These are phyloP conservation scores for Gortyna flavago DNA, from an alignment of 2,888 invertebrate genomes.

Conservation along the genomic window DNA sequence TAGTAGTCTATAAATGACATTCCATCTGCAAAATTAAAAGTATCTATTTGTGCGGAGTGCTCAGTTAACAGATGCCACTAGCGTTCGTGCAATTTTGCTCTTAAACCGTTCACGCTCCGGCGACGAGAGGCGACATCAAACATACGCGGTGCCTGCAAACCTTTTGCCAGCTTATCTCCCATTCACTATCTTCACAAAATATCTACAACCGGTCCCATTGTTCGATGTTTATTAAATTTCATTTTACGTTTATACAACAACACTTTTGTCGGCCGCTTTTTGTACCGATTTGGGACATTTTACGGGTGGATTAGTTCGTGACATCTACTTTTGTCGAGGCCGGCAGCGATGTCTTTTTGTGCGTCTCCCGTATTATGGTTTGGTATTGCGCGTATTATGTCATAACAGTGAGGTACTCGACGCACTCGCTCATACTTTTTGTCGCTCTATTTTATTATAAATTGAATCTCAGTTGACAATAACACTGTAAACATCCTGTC, in stretches of 20 bases:
- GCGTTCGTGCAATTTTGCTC: conserved; percentile 87
- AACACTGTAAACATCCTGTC: conserved; percentile 86
- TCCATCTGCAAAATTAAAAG: conserved; percentile 89
- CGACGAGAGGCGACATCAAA: conserved; percentile 90
- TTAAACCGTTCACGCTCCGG: conserved; percentile 87
- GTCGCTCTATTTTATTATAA: conserved; percentile 83
- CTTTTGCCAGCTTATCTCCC: conserved; percentile 89
- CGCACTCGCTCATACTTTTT: conserved; percentile 80
- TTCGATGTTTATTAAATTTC: conserved; percentile 90
- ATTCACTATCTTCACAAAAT: conserved; percentile 87
- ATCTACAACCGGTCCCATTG: conserved; percentile 86
- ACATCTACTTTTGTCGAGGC: conserved; percentile 83
- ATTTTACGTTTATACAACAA: conserved; percentile 90
- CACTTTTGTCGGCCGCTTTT: conserved; percentile 89
- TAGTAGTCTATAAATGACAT: conserved; percentile 75
- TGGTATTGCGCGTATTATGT: conserved; percentile 89
- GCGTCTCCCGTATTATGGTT: conserved; percentile 83
- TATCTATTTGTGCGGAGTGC: conserved; percentile 84
- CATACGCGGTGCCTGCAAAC: conserved; percentile 86
- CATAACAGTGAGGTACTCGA: conserved; percentile 88
- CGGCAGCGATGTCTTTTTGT: conserved; percentile 87
- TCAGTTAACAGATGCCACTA: conserved; percentile 88
- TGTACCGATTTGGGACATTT: conserved; percentile 89
- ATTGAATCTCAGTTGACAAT: conserved; percentile 88
- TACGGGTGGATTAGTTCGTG: conserved; percentile 88